Base-by-base conservation (phyloP, 1,140 invertebrate genomes). In the Dreissena polymorpha region DNA sequence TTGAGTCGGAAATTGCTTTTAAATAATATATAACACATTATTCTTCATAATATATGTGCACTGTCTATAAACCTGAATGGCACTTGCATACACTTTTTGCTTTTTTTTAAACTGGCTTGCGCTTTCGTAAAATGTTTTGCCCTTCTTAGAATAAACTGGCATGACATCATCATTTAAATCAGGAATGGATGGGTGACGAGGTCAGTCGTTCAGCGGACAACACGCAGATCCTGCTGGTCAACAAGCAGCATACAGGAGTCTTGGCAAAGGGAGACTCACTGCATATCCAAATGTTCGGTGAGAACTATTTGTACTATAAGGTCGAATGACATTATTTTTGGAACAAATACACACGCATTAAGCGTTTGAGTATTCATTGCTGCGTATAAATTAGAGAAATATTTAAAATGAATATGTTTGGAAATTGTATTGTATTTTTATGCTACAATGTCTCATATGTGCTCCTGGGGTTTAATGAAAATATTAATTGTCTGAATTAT, bases 131-230 rank as follows among this genome's bases (percentile, higher is more conserved):
- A 18, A n/a, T 18, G 6, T 2, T n/a, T 29, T 39, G 21, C 16
- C 5, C 49, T 13, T 72, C 69, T 53, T 1, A 23, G 7, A 63
- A 63, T n/a, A 18, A 2, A 63, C 23, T 18, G 6, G 23, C 18
- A 10, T n/a, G 23, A 27, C 18, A 25, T 18, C 16, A 14, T 74
- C 21, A 12, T 64, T 53, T 7, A 18, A 67, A 67, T 13, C 49
- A 83, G 80, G 80, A 83, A 60, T 83, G 80, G 80, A 83, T 74
- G 80, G 80, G 80, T 6, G 80, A 83, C 50, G 51, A 74, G 13
- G 64, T 83, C 14, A 39, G 60, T 23, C 71, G 65, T 13, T 83
- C 80, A 8, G 1, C 64, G 2, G 72, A 83, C 50, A 83, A 83
- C 29, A 25, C 50, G 23, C 27, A 74, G 29, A 68, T 75, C 51